These are phyloP conservation scores for Ectropis crepuscularia DNA, from an alignment of 2,888 invertebrate genomes.

Conservation along the genomic window DNA sequence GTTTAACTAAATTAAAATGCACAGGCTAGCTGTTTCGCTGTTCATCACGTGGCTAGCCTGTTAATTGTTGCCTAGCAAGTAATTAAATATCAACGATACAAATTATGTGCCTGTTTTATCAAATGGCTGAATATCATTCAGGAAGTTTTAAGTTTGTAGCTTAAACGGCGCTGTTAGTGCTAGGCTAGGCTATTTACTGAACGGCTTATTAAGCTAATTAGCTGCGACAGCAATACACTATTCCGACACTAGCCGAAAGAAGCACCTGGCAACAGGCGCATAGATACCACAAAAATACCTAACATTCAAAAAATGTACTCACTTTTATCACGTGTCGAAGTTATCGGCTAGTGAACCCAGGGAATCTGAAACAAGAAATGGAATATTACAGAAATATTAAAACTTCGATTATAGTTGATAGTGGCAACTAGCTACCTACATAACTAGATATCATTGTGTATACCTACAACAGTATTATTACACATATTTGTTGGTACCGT, in stretches of 20 bases:
- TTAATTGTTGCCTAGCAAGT: too few species aligned
- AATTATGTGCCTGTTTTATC: too few species aligned
- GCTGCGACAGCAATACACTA: too few species aligned
- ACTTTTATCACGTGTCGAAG: constrained; percentile 53
- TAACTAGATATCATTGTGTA: not conserved
- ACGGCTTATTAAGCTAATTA: too few species aligned
- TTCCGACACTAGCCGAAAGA: not conserved
- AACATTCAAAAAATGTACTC: constrained; percentile 43
- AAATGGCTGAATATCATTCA: not conserved
- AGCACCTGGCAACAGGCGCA: constrained; percentile 45
- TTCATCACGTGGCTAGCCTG: too few species aligned
- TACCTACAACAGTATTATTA: not conserved
- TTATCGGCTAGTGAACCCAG: constrained; percentile 71
- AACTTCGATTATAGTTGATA: constrained; percentile 37
- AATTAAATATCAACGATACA: too few species aligned
- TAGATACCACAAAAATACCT: constrained; percentile 19
- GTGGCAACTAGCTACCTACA: constrained; percentile 3
- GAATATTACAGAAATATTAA: constrained; percentile 50
- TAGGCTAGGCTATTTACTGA: too few species aligned
- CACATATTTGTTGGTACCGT: not conserved
- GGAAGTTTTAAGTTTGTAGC: too few species aligned
- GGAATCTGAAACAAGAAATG: constrained; percentile 67
- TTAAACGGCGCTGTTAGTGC: too few species aligned
- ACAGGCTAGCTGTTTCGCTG: too few species aligned
- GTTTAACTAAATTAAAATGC: too few species aligned